phyloP scores from a whole-genome alignment of 2,113 vertebrate genomes.

The Pica pica region DNA sequence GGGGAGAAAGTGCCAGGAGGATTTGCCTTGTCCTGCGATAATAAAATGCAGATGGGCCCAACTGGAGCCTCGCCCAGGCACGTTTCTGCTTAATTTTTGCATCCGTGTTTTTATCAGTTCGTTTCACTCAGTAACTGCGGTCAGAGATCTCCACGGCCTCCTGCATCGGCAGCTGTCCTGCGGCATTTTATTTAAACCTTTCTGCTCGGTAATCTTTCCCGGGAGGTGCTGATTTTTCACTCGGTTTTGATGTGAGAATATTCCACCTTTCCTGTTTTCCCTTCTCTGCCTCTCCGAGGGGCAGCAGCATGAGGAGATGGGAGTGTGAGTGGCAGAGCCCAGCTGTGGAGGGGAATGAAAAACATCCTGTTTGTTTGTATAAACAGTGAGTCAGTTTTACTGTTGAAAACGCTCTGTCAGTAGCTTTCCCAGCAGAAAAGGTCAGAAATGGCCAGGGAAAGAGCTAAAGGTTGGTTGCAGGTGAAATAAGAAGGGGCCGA shows the following conservation, averaged over 20 bases:
- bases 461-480: not conserved
- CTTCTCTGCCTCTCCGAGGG: not conserved
- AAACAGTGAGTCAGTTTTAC: constrained; percentile 33
- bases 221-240: not conserved
- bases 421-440: not conserved
- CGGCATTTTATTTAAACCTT: not conserved
- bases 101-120: not conserved
- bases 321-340: not conserved
- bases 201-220: not conserved
- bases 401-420: not conserved
- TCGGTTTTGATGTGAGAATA: not conserved
- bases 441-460: not conserved
- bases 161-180: not conserved
- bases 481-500: not conserved
- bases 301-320: not conserved
- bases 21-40: not conserved
- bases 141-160: not conserved
- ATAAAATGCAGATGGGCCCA: not conserved
- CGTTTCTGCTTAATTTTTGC: not conserved
- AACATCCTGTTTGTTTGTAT: constrained; percentile 44
- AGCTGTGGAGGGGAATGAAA: constrained; percentile 20
- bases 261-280: not conserved
- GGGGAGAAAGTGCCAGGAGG: not conserved
- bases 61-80: not conserved
- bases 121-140: not conserved